A percentile compares a stretch with the other conserved stretches of the same genome.
These are phyloP conservation scores for Eupelmus urozonus DNA, from an alignment of 2,888 invertebrate species.

Conservation along the genomic window DNA sequence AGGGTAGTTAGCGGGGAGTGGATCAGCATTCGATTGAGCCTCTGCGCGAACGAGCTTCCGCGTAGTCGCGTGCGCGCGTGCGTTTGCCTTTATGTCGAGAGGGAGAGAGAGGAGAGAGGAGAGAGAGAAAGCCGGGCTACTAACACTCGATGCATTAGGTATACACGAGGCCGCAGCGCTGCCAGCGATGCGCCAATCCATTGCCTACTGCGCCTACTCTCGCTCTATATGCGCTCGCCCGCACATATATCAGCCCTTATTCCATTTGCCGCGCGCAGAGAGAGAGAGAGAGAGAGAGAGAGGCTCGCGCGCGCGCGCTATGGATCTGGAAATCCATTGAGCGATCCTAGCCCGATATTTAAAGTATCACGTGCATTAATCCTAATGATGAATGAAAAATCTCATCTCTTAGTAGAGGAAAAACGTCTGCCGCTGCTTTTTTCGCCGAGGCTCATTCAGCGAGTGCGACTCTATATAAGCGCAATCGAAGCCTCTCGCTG, in stretches of 20 bases:
- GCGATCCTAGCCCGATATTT: conserved; percentile 30
- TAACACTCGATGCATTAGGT: conserved; percentile 39
- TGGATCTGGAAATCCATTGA: conserved; percentile 48
- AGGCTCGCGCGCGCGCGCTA: no score
- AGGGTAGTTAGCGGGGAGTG: conserved; percentile 33
- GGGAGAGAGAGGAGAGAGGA: conserved; percentile 29
- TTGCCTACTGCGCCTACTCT: neutral
- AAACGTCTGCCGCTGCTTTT: neutral
- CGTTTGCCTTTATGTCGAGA: conserved; percentile 67
- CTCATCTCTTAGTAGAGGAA: conserved; percentile 31
- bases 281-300: no score
- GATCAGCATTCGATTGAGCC: conserved; percentile 38
- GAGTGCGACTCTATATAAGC: neutral
- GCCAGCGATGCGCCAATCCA: conserved; percentile 40
- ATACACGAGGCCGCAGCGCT: conserved; percentile 17
- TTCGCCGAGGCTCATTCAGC: neutral
- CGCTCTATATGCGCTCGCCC: neutral
- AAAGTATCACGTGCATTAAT: conserved; percentile 50
- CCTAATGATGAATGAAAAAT: conserved; percentile 54
- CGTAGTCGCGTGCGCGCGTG: conserved; percentile 61
- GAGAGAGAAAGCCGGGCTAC: conserved; percentile 56
- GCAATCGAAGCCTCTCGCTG: conserved; percentile 7
- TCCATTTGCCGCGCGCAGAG: neutral
- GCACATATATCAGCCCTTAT: conserved; percentile 5
- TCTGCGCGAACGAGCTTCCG: neutral